Evolutionary conservation across 1,140 invertebrate species (phyloP).

Genomic region (Tetramorium simillimum): DNA sequence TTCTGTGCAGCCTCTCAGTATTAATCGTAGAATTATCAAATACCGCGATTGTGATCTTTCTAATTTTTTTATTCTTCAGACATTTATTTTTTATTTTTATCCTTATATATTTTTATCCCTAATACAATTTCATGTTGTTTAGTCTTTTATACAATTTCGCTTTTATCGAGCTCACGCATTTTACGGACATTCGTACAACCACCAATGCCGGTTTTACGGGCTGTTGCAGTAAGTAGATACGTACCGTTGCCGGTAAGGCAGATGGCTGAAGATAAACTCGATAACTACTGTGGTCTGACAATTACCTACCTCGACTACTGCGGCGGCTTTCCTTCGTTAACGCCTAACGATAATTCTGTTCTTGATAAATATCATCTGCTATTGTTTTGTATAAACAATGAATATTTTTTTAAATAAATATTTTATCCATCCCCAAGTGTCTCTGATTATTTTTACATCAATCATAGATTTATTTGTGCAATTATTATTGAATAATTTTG

Average conservation of each 20-base stretch:
- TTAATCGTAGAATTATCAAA: background rate
- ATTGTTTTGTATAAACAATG: background rate
- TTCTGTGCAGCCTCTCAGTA: background rate
- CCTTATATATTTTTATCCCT: too few species aligned
- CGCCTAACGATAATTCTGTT: constrained; percentile 43
- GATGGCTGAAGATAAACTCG: constrained; percentile 60
- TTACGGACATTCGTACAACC: background rate
- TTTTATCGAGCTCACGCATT: constrained; percentile 7
- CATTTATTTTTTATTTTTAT: background rate
- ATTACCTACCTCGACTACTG: constrained; percentile 55
- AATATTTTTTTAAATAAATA: constrained; percentile 10
- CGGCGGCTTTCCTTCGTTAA: constrained; percentile 14
- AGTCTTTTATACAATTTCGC: background rate
- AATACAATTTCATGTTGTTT: background rate
- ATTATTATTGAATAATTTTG: background rate
- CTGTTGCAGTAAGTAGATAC: background rate
- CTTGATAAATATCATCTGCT: background rate
- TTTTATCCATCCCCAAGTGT: background rate
- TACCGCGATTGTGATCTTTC: background rate
- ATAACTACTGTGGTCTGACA: constrained; percentile 22
- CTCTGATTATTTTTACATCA: background rate
- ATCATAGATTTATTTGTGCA: background rate
- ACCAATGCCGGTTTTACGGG: background rate
- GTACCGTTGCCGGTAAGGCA: constrained; percentile 68
- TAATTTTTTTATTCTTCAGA: background rate